phyloP scores from a whole-genome alignment of 2,888 invertebrate genomes.

The Acronicta leporina region DNA sequence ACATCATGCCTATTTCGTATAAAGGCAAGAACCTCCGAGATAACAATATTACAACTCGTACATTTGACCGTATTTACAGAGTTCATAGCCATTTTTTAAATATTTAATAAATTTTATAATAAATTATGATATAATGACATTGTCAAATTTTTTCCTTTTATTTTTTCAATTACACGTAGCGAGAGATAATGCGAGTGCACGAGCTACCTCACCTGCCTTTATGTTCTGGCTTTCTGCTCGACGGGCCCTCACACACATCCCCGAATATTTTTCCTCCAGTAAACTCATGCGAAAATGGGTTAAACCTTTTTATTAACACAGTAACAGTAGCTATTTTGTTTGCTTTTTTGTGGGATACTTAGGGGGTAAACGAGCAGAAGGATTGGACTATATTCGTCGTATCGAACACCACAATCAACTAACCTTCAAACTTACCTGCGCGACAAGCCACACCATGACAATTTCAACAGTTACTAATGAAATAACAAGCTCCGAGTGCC shows the following conservation, averaged over 20 bases:
- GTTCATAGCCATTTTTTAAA: too few species aligned
- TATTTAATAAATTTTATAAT: too few species aligned
- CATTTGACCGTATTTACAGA: too few species aligned
- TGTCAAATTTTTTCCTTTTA: too few species aligned
- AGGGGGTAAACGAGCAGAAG: too few species aligned
- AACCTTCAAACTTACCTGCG: conserved; percentile 27
- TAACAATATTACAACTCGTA: too few species aligned
- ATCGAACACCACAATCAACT: too few species aligned
- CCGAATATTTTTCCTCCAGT: conserved; percentile 31
- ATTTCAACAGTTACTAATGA: conserved; percentile 57
- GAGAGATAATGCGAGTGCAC: conserved; percentile 52
- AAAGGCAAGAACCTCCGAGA: too few species aligned
- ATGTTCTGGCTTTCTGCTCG: conserved; percentile 30
- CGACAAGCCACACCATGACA: conserved; percentile 17
- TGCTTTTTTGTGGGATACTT: too few species aligned
- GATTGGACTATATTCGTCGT: too few species aligned
- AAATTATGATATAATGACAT: too few species aligned
- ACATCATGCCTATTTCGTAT: too few species aligned
- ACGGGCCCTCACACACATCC: conserved; percentile 13
- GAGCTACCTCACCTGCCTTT: conserved; percentile 31
- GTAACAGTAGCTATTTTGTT: conserved; percentile 30
- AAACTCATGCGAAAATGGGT: conserved; percentile 29
- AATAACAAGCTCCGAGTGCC: conserved; percentile 61
- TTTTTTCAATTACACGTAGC: conserved; percentile 64
- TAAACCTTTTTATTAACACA: conserved; percentile 37